Percentiles rank a stretch among this genome's conserved stretches.
Conservation (phyloP, 2,888 invertebrate species). For the Pammene fasciana region DNA sequence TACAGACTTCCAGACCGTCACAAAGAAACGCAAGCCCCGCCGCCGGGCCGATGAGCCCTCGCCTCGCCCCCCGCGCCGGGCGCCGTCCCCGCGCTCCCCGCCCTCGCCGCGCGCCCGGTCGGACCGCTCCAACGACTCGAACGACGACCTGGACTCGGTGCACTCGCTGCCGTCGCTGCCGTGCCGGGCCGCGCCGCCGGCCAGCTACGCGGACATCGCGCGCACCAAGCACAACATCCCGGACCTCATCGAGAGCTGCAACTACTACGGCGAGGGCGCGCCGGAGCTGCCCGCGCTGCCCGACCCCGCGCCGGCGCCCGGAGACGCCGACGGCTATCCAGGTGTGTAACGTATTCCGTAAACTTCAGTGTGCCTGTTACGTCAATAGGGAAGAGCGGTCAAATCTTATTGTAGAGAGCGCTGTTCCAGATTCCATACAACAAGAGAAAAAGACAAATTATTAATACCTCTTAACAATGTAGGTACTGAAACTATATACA, state of each 20-base stretch:
- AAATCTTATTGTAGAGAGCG: no score
- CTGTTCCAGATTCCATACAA: no score
- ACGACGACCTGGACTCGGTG: constrained; percentile 91
- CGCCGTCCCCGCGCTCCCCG: constrained; percentile 55
- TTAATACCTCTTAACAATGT: no score
- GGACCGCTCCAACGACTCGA: constrained; percentile 92
- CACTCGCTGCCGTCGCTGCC: constrained; percentile 89
- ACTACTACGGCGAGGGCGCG: constrained; percentile 74
- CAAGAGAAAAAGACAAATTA: no score
- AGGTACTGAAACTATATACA: no score
- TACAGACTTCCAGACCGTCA: constrained; percentile 92
- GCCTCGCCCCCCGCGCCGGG: constrained; percentile 58
- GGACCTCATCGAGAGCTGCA: constrained; percentile 80
- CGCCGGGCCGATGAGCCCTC: constrained; percentile 83
- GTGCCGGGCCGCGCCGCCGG: constrained; percentile 64
- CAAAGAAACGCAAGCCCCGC: constrained; percentile 91
- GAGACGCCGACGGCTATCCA: constrained; percentile 53
- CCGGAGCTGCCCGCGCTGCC: constrained; percentile 44
- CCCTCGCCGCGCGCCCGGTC: constrained; percentile 85
- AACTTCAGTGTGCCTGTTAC: no score
- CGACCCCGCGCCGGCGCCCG: constrained; percentile 42
- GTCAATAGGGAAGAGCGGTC: no score
- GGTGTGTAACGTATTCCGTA: neutral
- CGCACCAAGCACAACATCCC: constrained; percentile 81
- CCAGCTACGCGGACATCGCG: constrained; percentile 93